Conservation (phyloP, 2,113 vertebrate genomes). For the Daboia siamensis region DNA sequence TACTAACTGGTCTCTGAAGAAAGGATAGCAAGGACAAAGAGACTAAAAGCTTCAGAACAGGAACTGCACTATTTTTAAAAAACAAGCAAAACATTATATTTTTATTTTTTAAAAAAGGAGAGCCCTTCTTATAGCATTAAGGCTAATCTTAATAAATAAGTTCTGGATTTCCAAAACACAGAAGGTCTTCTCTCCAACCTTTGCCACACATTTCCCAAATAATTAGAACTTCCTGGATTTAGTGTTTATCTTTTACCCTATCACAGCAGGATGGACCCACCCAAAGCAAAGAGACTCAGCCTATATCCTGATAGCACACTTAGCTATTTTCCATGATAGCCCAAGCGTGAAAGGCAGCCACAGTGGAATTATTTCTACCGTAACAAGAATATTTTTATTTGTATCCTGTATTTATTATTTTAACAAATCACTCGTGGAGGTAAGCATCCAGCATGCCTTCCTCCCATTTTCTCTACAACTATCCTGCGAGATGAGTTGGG, state of each 20-base stretch:
- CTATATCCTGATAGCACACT: background rate
- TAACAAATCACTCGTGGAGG: background rate
- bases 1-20: background rate
- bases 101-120: background rate
- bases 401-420: background rate
- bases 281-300: slow-evolving; percentile 19
- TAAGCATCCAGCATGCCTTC: background rate
- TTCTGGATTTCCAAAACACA: background rate
- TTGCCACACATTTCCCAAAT: slow-evolving; percentile 23
- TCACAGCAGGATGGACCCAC: slow-evolving; percentile 2
- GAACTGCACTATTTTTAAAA: background rate
- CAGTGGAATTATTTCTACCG: background rate
- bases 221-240: background rate
- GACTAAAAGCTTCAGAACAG: background rate
- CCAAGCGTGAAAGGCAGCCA: background rate
- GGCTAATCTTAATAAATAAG: background rate
- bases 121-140: background rate
- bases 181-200: background rate
- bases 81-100: background rate
- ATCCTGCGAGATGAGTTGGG: background rate
- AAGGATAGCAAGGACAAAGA: background rate
- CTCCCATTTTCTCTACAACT: background rate
- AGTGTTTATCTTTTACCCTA: slow-evolving; percentile 19
- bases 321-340: background rate
- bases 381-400: background rate